These are phyloP conservation scores for Pocillopora verrucosa DNA, from an alignment of 64 coral and sea anemone species.

Conservation along the genomic window DNA sequence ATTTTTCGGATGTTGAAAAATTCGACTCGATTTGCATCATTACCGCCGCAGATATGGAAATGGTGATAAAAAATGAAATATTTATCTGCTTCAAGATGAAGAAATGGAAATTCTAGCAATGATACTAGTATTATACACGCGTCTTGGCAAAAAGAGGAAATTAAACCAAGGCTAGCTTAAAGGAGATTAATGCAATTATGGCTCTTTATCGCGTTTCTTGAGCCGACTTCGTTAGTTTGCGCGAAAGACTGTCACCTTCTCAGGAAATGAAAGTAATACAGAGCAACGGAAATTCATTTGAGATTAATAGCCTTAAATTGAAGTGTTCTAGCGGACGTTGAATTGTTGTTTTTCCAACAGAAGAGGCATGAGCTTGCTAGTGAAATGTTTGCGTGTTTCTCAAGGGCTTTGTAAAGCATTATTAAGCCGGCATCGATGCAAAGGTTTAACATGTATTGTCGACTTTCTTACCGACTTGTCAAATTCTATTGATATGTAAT, in stretches of 20 bases:
- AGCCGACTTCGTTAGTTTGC: conserved; percentile 38
- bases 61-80: background rate
- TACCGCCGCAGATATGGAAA: background rate
- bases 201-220: conserved; percentile 21
- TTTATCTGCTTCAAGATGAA: background rate
- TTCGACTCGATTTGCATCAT: background rate
- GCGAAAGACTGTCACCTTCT: conserved; percentile 13
- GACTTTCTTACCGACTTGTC: conserved; percentile 81
- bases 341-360: background rate
- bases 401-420: conserved; percentile 60
- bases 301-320: conserved; percentile 22
- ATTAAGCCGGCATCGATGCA: conserved; percentile 55
- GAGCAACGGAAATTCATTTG: conserved; percentile 46
- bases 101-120: background rate
- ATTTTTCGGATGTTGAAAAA: background rate
- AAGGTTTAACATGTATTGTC: conserved; percentile 72
- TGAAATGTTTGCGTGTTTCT: conserved; percentile 39
- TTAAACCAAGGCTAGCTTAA: conserved; percentile 37
- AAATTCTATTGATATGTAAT: conserved; percentile 96
- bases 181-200: conserved; percentile 45
- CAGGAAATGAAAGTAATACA: conserved; percentile 33
- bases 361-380: conserved; percentile 19
- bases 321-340: background rate
- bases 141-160: conserved; percentile 39
- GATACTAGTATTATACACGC: conserved; percentile 4